Conservation (phyloP, 2,888 invertebrate genomes). For the Gymnocheta viridis region DNA sequence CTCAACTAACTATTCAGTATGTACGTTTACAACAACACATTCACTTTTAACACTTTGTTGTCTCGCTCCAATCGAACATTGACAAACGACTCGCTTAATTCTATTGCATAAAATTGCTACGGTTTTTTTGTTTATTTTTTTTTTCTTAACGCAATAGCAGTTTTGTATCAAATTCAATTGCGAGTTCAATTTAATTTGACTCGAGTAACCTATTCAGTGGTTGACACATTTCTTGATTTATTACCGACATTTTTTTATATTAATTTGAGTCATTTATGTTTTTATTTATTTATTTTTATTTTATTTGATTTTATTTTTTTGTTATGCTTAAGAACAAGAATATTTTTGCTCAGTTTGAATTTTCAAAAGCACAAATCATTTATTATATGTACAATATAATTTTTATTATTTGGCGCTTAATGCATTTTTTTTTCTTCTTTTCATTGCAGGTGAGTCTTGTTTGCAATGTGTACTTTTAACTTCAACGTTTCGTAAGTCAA, state of each 20-base stretch:
- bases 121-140: neutral
- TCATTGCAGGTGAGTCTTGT: conserved; percentile 64
- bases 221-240: conserved; percentile 68
- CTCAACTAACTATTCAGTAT: conserved; percentile 1
- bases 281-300: neutral
- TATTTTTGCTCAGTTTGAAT: conserved; percentile 26
- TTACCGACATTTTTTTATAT: conserved; percentile 36
- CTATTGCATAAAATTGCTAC: conserved; percentile 25
- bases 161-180: conserved; percentile 35
- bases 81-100: conserved; percentile 54
- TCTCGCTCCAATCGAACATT: conserved; percentile 41
- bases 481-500: neutral
- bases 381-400: conserved; percentile 17
- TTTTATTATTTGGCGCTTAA: conserved; percentile 32
- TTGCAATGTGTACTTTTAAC: neutral
- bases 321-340: conserved; percentile 8
- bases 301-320: neutral
- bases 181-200: conserved; percentile 41
- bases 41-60: conserved; percentile 66
- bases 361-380: conserved; percentile 20
- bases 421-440: conserved; percentile 14
- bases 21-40: conserved; percentile 19
- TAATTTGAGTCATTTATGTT: conserved; percentile 31
- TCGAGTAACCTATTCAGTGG: conserved; percentile 32
- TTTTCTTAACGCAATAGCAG: neutral